phyloP scores from a whole-genome alignment of 2,888 invertebrate genomes.

The Scrobipalpa costella region DNA sequence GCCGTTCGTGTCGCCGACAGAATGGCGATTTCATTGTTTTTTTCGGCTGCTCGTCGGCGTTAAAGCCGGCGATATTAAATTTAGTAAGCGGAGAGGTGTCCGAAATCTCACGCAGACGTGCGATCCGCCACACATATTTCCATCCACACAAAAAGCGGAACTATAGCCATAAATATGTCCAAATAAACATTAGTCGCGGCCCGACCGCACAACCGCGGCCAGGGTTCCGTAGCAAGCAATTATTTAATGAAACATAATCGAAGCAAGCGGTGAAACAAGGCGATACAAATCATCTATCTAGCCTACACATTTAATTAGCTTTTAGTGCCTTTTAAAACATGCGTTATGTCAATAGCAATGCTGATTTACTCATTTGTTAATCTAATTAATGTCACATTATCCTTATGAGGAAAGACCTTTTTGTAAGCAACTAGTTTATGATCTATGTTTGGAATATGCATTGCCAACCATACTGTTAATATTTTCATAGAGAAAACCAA shows the following conservation, averaged over 20 bases:
- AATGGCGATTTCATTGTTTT: slow-evolving; percentile 78
- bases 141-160: slow-evolving; percentile 80
- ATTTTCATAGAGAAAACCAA: background rate
- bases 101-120: slow-evolving; percentile 81
- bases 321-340: slow-evolving; percentile 6
- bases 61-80: slow-evolving; percentile 80
- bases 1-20: slow-evolving; percentile 78
- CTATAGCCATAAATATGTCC: slow-evolving; percentile 82
- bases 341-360: slow-evolving; percentile 14
- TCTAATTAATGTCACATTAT: slow-evolving; percentile 18
- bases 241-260: slow-evolving; percentile 22
- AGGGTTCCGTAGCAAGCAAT: slow-evolving; percentile 53
- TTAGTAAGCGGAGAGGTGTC: slow-evolving; percentile 81
- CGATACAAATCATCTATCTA: background rate
- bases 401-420: background rate
- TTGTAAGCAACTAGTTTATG: background rate
- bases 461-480: background rate
- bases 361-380: slow-evolving; percentile 15
- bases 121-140: slow-evolving; percentile 82
- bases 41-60: slow-evolving; percentile 69
- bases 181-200: slow-evolving; percentile 79
- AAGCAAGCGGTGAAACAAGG: slow-evolving; percentile 15
- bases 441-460: background rate
- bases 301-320: slow-evolving; percentile 12
- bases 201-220: slow-evolving; percentile 61